Conservation (phyloP, 2,797 vertebrate species). For the Gila robusta region DNA sequence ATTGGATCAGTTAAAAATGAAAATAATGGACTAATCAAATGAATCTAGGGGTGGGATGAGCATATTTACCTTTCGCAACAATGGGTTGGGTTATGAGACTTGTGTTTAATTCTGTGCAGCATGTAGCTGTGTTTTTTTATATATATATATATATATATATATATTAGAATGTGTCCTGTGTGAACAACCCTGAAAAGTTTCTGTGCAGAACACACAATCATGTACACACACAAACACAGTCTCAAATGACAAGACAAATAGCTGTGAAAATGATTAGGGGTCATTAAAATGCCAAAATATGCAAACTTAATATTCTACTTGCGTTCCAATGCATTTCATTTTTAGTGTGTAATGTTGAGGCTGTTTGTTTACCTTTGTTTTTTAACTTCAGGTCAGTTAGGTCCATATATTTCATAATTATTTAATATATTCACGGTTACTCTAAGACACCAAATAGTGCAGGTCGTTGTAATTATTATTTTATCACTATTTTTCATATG, state of each 20-base stretch:
- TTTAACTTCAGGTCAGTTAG: conserved; percentile 47
- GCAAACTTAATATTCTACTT: conserved; percentile 85
- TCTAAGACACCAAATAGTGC: conserved; percentile 52
- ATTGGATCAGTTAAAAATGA: background rate
- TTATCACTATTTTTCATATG: conserved; percentile 42
- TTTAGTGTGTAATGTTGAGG: conserved; percentile 76
- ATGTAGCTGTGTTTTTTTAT: background rate
- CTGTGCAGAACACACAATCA: conserved; percentile 12
- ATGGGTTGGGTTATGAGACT: background rate
- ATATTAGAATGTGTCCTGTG: conserved; percentile 12
- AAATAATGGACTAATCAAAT: background rate
- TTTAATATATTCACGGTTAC: conserved; percentile 40
- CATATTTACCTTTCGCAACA: background rate
- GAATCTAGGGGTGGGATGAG: background rate
- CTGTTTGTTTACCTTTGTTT: conserved; percentile 54
- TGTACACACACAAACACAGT: conserved; percentile 46
- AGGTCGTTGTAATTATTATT: conserved; percentile 73
- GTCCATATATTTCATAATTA: conserved; percentile 28
- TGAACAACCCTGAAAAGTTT: conserved; percentile 2
- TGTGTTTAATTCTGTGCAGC: background rate
- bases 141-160: no score
- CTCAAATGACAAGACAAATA: conserved; percentile 64
- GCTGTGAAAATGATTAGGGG: conserved; percentile 80
- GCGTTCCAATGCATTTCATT: conserved; percentile 79
- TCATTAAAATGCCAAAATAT: conserved; percentile 86